Base-by-base conservation (phyloP, 1,140 invertebrate species). In the Atta colombica region DNA sequence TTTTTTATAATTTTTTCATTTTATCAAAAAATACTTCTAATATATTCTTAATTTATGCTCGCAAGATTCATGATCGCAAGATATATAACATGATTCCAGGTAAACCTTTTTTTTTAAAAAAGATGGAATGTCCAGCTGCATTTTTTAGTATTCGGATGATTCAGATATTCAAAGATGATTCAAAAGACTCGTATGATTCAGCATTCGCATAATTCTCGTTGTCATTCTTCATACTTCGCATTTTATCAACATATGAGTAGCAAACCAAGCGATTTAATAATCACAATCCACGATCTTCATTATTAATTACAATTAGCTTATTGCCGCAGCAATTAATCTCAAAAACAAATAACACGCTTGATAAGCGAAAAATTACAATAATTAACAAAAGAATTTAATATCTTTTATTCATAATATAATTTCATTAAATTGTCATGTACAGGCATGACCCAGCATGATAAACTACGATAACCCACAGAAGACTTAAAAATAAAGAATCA, bases 101-200 rank as follows among this genome's bases (percentile, higher is more conserved):
- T 31, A 51, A 66, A 65, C 12, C 0, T 10, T 65, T 65, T 35
- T 35, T 21, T 66, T 39, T 51, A 4, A 16, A 16, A 45, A 77
- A 61, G 18, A 61, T 6, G 14, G 63, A 68, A 78, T n/a, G 18
- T 71, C 16, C 49, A 45, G 5, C 1, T 69, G 18, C n/a, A 53
- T 14, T 25, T 80, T 69, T 25, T 14, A 35, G 1, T 6, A 14
- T 1, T 71, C 21, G 25, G 35, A 82, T 72, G 78, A 82, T 45
- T 82, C 78, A 82, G 25, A 68, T 55, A 21, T 66, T 78, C 25
- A 65, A 49, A 49, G 8, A 71, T 58, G 51, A 81, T 71, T 82
- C 78, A 58, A 45, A 72, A 51, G 7, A 82, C 14, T 72, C 18
- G 21, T 3, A 49, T 82, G 78, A 72, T 49, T 82, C 53, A 72